Evolutionary conservation across 2,888 invertebrate genomes (phyloP).

Genomic region (Dioctria linearis): DNA sequence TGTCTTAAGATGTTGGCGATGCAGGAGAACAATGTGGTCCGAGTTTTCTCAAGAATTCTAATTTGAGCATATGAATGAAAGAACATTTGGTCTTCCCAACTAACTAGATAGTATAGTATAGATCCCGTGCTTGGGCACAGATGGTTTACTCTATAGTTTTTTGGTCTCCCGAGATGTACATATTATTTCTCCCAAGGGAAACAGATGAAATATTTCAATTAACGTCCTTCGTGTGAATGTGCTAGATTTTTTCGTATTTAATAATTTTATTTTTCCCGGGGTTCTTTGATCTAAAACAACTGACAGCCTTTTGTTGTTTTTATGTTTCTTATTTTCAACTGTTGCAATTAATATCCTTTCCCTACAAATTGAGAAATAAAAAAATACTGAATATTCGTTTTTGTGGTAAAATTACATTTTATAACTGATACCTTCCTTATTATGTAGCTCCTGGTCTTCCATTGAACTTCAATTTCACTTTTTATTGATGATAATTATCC

Average conservation of each 20-base stretch:
- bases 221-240: slow-evolving; percentile 1
- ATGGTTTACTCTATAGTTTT: not conserved
- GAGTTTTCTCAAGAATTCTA: slow-evolving; percentile 46
- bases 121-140: not conserved
- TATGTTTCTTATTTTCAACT: not conserved
- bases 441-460: too few species aligned
- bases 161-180: not conserved
- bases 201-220: slow-evolving; percentile 27
- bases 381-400: too few species aligned
- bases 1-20: slow-evolving; percentile 42
- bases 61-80: slow-evolving; percentile 47
- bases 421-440: too few species aligned
- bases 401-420: too few species aligned
- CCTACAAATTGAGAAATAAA: too few species aligned
- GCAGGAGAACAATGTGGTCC: slow-evolving; percentile 45
- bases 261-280: too few species aligned
- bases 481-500: too few species aligned
- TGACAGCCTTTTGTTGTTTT: too few species aligned
- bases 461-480: too few species aligned
- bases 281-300: too few species aligned
- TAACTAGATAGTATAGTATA: not conserved
- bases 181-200: slow-evolving; percentile 18
- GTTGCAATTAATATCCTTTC: too few species aligned
- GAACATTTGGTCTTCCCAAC: slow-evolving; percentile 38
- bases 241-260: not conserved